Evolutionary conservation across 2,888 invertebrate species (phyloP), one percentile per base, ranked within the genome.

Genomic region (Brachyopa scutellaris): DNA sequence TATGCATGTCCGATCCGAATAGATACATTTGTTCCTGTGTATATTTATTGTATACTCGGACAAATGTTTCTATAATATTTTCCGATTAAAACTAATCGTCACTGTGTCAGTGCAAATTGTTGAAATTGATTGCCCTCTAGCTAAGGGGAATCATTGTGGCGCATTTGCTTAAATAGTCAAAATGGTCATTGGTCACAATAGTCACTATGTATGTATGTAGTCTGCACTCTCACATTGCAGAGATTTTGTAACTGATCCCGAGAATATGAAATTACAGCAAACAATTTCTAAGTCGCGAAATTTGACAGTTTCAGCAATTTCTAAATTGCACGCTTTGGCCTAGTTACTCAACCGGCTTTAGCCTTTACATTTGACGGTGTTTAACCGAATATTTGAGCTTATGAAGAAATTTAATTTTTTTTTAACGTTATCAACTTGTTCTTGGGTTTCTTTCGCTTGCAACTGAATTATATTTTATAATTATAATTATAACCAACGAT

Each of bases 301-400:
- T 45, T 21, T 9, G 26, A 57, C n/a, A n/a, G n/a, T n/a, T n/a
- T n/a, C n/a, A n/a, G n/a, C n/a, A n/a, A n/a, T n/a, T n/a, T n/a
- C n/a, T 13, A 15, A 49, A 49, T 57, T 57, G 17, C 57, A 15
- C 26, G 38, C 40, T 45, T 21, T 61, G 59, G 9, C 59, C 59
- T 61, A 42, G 45, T 61, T 61, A 45, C 59, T 45, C 59, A 45
- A 61, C 11, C 42, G 3, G 8, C 7, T 40, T n/a, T 29, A 42
- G 42, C n/a, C 42, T 15, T 29, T 29, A 8, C 13, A 15, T 38
- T 55, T 55, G 23, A 36, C 13, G 40, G 15, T 21, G 15, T n/a
- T 23, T 15, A 17, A 6, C 17, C 7, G n/a, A 40, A 15, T 40
- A 33, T 9, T 38, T 13, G 1, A 3, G 29, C 2, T 29, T 2